Evolutionary conservation across 2,113 vertebrate genomes (phyloP), one percentile per base, ranked within the genome.

Genomic region (Pomatostomus ruficeps): DNA sequence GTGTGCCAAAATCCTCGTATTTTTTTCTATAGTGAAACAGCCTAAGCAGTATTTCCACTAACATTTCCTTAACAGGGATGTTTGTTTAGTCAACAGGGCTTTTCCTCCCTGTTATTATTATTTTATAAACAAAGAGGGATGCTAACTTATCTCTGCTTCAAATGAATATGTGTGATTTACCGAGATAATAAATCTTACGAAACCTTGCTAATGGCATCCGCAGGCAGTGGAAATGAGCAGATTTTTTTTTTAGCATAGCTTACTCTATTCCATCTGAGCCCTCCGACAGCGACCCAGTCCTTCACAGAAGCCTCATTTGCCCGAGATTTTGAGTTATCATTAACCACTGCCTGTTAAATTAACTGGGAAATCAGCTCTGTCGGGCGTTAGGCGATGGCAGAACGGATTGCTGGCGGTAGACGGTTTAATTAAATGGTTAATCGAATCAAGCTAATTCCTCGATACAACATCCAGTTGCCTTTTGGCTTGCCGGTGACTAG

Each of bases 361-460:
- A 88, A 75, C 89, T 91, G 89, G 42, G 89, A 95, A 95, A 97
- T 95, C 89, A 75, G 35, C 45, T 65, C 38, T 54, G 83, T 36
- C 65, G 58, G 75, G 68, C 24, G 43, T 52, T 33, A 49, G 70
- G 61, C 16, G 38, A 33, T 11, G 58, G 74, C 54, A 63, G 49
- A 70, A 19, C 3, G 28, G 35, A 80, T 42, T 3, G 35, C 35
- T 54, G 75, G 63, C 11, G n/a, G 75, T 29, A 29, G 66, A 6
- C 54, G 57, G 21, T 89, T 90, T 96, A 92, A 96, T 92, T 91
- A 93, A 78, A 89, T 15, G 54, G 76, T 93, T 97, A 93, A 92
- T 94, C 72, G 59, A 90, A 96, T 96, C 94, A 71, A 58, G 61
- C 65, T 85, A 70, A 88, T 92, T 96, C 67, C 72, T 79, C 74